phyloP scores from a whole-genome alignment of 2,113 vertebrate species.

The Ameiurus melas region DNA sequence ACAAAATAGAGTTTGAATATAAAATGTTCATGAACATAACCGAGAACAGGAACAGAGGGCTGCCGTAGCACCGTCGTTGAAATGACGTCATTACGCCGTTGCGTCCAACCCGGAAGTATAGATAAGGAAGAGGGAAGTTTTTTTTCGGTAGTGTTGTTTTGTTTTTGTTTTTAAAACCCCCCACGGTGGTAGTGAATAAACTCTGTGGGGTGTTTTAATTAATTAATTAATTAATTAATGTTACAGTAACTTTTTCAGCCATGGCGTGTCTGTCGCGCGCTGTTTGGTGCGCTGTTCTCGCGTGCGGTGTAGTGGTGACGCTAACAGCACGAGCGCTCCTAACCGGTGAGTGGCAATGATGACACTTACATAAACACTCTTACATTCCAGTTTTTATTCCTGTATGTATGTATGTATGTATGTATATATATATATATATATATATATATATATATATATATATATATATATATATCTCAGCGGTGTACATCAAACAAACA shows the following conservation, averaged over 20 bases:
- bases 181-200: not conserved
- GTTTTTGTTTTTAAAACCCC: not conserved
- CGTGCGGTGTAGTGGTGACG: not conserved
- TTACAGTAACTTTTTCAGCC: not conserved
- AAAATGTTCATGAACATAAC: not conserved
- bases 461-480: too few relatives aligned
- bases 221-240: not conserved
- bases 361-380: not conserved
- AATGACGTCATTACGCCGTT: constrained; percentile 13
- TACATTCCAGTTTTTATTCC: not conserved
- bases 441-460: too few relatives aligned
- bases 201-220: not conserved
- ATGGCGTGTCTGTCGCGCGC: not conserved
- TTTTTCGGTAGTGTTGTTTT: not conserved
- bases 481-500: not conserved
- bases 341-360: not conserved
- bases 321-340: not conserved
- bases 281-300: constrained; percentile 3
- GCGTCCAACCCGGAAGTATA: not conserved
- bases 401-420: too few relatives aligned
- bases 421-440: too few relatives aligned
- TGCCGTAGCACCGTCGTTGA: too few relatives aligned
- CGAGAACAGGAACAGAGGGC: not conserved
- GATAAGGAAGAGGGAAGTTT: not conserved
- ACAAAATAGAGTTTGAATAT: not conserved